Evolutionary conservation across 2,797 vertebrate species (phyloP).

Genomic region (Characodon lateralis): DNA sequence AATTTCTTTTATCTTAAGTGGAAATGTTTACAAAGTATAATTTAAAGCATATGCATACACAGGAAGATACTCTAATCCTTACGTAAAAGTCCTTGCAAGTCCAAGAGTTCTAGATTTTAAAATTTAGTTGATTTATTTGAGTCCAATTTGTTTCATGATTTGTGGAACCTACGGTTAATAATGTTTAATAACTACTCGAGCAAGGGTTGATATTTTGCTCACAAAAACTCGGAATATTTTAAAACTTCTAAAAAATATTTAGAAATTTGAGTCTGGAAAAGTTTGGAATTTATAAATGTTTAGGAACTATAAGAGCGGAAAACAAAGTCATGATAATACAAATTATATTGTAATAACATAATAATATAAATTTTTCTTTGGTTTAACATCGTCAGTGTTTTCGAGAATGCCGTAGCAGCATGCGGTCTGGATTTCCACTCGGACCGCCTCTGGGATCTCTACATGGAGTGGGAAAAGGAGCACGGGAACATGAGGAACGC

Average conservation of each 20-base stretch:
- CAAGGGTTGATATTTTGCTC: too few relatives aligned
- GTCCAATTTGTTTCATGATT: background rate
- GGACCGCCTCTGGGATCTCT: constrained; percentile 88
- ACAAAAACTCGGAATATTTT: background rate
- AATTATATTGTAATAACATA: background rate
- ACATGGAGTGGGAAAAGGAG: constrained; percentile 87
- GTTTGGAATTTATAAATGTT: background rate
- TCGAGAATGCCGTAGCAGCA: constrained; percentile 80
- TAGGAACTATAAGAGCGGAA: background rate
- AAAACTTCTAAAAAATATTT: background rate
- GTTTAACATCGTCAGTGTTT: constrained; percentile 72
- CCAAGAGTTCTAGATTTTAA: too few relatives aligned
- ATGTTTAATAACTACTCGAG: too few relatives aligned
- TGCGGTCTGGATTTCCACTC: constrained; percentile 89
- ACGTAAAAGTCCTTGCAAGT: too few relatives aligned
- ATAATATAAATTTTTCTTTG: background rate
- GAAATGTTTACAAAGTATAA: too few relatives aligned
- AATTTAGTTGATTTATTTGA: background rate
- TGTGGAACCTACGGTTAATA: background rate
- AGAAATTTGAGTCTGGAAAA: background rate
- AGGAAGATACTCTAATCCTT: too few relatives aligned
- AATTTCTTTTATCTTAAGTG: too few relatives aligned
- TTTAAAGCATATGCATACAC: too few relatives aligned
- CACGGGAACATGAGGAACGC: constrained; percentile 80
- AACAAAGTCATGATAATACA: background rate